Evolutionary conservation across 2,888 invertebrate species (phyloP).

Genomic region (Scaptodrosophila latifasciaeformis): DNA sequence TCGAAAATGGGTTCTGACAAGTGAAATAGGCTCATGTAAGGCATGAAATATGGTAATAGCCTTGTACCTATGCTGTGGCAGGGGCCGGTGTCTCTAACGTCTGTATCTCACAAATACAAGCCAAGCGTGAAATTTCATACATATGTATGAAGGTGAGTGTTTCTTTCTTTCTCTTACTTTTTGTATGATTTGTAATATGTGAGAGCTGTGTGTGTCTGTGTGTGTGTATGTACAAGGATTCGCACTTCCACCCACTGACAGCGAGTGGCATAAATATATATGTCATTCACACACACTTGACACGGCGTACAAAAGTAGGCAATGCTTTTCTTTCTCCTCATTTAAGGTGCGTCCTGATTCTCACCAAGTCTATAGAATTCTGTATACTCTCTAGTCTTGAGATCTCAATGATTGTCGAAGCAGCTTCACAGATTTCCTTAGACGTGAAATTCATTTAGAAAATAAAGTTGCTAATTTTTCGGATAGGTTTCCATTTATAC

Average conservation of each 20-base stretch:
- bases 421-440: too few relatives aligned
- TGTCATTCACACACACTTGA: constrained; percentile 10
- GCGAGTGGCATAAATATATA: constrained; percentile 8
- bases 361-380: too few relatives aligned
- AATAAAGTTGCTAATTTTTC: too few relatives aligned
- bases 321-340: constrained; percentile 25
- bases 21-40: constrained; percentile 50
- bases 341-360: background rate
- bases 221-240: constrained; percentile 19
- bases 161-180: too few relatives aligned
- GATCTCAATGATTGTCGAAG: too few relatives aligned
- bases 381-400: too few relatives aligned
- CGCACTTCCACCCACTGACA: background rate
- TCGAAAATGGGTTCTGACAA: constrained; percentile 43
- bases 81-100: constrained; percentile 5
- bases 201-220: constrained; percentile 18
- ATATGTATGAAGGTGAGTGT: constrained; percentile 10
- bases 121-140: constrained; percentile 35
- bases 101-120: constrained; percentile 19
- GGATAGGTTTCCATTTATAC: too few relatives aligned
- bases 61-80: constrained; percentile 8
- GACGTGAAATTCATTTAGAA: too few relatives aligned
- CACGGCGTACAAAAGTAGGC: constrained; percentile 41
- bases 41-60: constrained; percentile 65
- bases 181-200: too few relatives aligned